Evolutionary conservation across 2,113 vertebrate species (phyloP), one percentile per base, ranked within the genome.

Genomic region (Halcyon senegalensis): DNA sequence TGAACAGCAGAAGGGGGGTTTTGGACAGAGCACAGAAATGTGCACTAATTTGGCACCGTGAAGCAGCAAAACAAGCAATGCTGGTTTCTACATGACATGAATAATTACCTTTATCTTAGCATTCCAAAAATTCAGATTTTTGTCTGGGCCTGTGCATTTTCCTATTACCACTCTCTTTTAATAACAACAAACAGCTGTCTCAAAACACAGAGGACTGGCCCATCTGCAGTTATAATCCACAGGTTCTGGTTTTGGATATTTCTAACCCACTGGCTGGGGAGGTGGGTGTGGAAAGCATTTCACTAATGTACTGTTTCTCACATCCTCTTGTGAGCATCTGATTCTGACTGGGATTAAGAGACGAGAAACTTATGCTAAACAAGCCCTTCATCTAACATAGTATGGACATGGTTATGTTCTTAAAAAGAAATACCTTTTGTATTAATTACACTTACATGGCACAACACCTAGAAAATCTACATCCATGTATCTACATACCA

Each of bases 401-500:
- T 16, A 58, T 25, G 35, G n/a, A 43, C 43, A 51, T 4, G 10
- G 9, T 21, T 85, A 37, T 5, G 18, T 25, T 76, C 53, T 86
- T 41, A 30, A 70, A 72, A 80, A 82, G 21, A 91, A 86, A 80
- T 10, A 64, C 5, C 5, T 4, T 73, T 68, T 76, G 16, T 19
- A 44, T 50, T 27, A 48, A 79, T 73, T 67, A 89, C n/a, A 46
- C n/a, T 59, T 56, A 55, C 88, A 69, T 27, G 50, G 27, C 37
- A 62, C 44, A 84, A 28, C 28, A 74, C 25, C 44, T 30, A 76
- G 67, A 59, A 92, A 81, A 63, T 1, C n/a, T 82, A 56, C 28
- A 63, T 25, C 31, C 0, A 10, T 0, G 0, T 23, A 70, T 19
- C 7, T 53, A 24, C 31, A n/a, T n/a, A 55, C 10, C 13, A 35